Evolutionary conservation across 1,140 invertebrate genomes (phyloP), one percentile per base, ranked within the genome.

Genomic region (Apis cerana): DNA sequence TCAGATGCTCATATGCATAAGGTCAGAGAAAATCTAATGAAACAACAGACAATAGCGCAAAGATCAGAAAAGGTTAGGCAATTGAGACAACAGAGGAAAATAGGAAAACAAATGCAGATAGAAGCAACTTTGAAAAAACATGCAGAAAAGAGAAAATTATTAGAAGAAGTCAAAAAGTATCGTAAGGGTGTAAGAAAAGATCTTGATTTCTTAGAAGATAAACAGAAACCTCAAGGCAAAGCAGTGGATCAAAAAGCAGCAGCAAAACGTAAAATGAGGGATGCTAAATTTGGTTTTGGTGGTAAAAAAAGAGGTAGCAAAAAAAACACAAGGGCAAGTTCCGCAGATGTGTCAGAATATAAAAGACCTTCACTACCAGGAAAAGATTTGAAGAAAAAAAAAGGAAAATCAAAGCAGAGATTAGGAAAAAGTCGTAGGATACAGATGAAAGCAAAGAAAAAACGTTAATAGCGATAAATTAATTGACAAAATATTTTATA

Each of bases 1-100:
- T 96, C 97, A 70, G 99, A 99, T 94, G 95, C 96, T 62, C 99
- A 99, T 87, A 99, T 99, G 99, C 98, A 99, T 91, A 99, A 99
- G 93, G 96, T 99, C 0, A 95, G 98, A 70, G 95, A 97, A 90
- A 97, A 97, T 90, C 91, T 99, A 1, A 95, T 98, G 92, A 96
- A 97, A 67, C 98, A 98, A 91, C 97, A 99, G 91, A 95, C 96
- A 15, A 96, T 96, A 15, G 96, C 97, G 71, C 97, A 99, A 85
- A 96, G 97, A 87, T 97, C 97, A 2, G 98, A 99, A 92, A 98
- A 98, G 91, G 97, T 98, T 0, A 96, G 97, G 87, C 97, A 99
- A 91, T 94, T 99, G 0, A 95, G 99, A 79, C 96, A 97, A 72
- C 97, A 99, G 86, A 97, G 97, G 88, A 99, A 99, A 94, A 97